Conservation (phyloP, 53 echinoderm and acorn worm genomes). For the Stichopus horrens region DNA sequence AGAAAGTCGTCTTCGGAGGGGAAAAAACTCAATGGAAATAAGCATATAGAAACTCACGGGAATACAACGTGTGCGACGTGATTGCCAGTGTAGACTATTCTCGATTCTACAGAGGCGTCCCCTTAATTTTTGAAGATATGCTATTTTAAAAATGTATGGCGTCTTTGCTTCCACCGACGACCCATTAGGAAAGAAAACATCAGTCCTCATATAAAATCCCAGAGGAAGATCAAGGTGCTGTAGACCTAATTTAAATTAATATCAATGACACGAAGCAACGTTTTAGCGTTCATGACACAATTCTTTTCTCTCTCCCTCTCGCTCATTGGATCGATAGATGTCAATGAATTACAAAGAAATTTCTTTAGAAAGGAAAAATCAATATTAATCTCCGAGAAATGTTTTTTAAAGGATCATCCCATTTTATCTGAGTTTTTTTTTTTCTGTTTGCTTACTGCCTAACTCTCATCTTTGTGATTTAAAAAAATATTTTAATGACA, state of each 20-base stretch:
- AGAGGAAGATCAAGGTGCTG: slow-evolving; percentile 3
- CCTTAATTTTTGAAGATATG: background rate
- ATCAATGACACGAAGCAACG: slow-evolving; percentile 26
- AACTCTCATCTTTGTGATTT: no score
- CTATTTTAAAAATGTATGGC: background rate
- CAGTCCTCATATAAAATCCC: background rate
- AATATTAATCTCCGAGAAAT: slow-evolving; percentile 28
- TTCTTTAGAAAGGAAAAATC: slow-evolving; percentile 15
- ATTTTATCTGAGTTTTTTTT: background rate
- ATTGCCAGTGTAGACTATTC: no score
- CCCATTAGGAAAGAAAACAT: slow-evolving; percentile 28
- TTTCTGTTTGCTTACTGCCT: background rate
- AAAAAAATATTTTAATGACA: no score
- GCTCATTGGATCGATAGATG: background rate
- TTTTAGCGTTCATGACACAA: background rate
- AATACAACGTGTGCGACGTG: no score
- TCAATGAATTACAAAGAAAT: background rate
- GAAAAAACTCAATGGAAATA: no score
- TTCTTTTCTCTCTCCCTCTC: background rate
- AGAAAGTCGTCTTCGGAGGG: no score
- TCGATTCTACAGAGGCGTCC: no score
- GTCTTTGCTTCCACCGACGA: background rate
- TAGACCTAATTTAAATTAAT: slow-evolving; percentile 36
- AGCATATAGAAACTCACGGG: no score
- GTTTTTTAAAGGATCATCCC: background rate